A percentile compares a stretch with the other conserved stretches of the same genome.
Conservation (phyloP, 2,888 invertebrate species). For the Bombylius discolor region DNA sequence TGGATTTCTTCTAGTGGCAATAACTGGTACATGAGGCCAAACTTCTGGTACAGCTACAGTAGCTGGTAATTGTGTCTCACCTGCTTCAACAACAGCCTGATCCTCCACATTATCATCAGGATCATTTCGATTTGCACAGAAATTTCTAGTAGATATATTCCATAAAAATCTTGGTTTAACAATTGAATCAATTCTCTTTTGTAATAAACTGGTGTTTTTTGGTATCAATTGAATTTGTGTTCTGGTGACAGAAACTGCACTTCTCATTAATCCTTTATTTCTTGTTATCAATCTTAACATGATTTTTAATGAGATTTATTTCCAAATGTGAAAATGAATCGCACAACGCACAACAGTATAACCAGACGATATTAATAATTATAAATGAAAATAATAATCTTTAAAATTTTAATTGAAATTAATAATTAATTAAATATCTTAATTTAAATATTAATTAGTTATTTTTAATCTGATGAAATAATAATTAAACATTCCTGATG, state of each 20-base stretch:
- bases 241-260: neutral
- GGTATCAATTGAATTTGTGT: neutral
- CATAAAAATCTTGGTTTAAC: neutral
- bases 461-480: no score
- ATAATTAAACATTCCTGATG: no score
- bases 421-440: no score
- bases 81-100: no score
- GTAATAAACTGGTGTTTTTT: neutral
- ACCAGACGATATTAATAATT: no score
- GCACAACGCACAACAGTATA: no score
- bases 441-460: no score
- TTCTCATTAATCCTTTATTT: neutral
- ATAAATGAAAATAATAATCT: no score
- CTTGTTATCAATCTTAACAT: neutral
- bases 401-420: no score
- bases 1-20: constrained; percentile 87
- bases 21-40: constrained; percentile 91
- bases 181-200: neutral
- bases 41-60: constrained; percentile 90
- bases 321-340: no score
- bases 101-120: neutral
- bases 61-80: constrained; percentile 49
- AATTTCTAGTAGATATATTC: neutral
- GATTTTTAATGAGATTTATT: no score
- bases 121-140: neutral